Percentiles rank a stretch among this genome's conserved stretches.
Conservation (phyloP, 2,797 vertebrate genomes). For the Brachyalestes nurse region DNA sequence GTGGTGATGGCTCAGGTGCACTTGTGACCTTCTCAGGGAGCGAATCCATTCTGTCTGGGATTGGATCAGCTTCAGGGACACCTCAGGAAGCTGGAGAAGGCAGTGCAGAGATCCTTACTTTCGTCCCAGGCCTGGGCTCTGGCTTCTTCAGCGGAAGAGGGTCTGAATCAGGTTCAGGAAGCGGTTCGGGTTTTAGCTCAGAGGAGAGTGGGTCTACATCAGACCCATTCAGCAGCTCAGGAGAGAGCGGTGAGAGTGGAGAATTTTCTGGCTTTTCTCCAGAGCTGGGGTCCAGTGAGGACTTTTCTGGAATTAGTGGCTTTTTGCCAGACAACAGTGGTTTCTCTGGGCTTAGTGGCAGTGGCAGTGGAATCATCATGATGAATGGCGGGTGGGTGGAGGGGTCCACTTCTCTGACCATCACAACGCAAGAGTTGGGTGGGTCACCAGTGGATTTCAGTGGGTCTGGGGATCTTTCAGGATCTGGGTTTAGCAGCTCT, state of each 20-base stretch:
- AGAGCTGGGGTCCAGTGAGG: conserved; percentile 64
- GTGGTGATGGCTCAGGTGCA: conserved; percentile 64
- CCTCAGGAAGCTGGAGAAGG: conserved; percentile 73
- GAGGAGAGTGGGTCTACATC: conserved; percentile 65
- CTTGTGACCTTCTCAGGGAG: conserved; percentile 64
- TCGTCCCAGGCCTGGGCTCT: conserved; percentile 63
- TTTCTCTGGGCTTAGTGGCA: conserved; percentile 67
- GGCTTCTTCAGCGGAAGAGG: conserved; percentile 68
- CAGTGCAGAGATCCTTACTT: conserved; percentile 64
- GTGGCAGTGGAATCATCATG: conserved; percentile 69
- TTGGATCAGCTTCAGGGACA: conserved; percentile 65
- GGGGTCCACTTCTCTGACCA: conserved; percentile 35
- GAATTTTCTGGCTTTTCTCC: conserved; percentile 64
- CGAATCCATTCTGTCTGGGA: conserved; percentile 56
- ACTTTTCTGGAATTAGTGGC: conserved; percentile 80
- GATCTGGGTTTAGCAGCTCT: conserved; percentile 37
- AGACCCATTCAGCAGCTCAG: conserved; percentile 60
- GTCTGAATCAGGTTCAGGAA: conserved; percentile 65
- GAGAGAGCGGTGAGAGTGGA: conserved; percentile 61
- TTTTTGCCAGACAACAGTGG: conserved; percentile 70
- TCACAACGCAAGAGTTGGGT: conserved; percentile 64
- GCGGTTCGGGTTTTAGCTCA: conserved; percentile 59
- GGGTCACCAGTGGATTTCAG: conserved; percentile 70
- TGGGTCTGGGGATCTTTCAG: conserved; percentile 60
- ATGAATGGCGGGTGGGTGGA: conserved; percentile 65